Conservation (phyloP, 2,888 invertebrate genomes). For the Eudasyphora cyanicolor region DNA sequence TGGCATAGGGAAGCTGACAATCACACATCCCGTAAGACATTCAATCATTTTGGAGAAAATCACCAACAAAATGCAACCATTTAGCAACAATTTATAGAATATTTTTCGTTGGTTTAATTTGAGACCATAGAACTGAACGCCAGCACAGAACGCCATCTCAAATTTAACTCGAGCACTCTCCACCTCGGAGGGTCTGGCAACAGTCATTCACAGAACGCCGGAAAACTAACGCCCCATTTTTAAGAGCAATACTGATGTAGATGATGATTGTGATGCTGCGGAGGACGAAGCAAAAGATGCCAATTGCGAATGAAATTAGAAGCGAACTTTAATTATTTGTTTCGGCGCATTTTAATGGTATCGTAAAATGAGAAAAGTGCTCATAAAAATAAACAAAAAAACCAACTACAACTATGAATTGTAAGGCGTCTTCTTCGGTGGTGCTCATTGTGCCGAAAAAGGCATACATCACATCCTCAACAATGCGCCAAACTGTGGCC, state of each 20-base stretch:
- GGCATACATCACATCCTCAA: constrained; percentile 20
- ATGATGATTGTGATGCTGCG: not conserved
- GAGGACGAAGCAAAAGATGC: constrained; percentile 36
- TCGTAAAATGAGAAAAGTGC: constrained; percentile 71
- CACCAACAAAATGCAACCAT: constrained; percentile 73
- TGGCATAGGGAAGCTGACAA: not conserved
- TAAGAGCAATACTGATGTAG: constrained; percentile 26
- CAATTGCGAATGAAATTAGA: constrained; percentile 67
- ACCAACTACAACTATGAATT: constrained; percentile 60
- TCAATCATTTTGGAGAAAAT: constrained; percentile 55
- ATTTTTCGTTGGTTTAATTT: not conserved
- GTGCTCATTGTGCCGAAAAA: constrained; percentile 21
- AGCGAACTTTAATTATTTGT: constrained; percentile 73
- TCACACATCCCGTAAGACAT: not conserved
- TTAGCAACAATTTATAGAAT: constrained; percentile 74
- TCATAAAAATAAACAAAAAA: constrained; percentile 57
- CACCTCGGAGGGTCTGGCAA: no score
- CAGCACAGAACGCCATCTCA: constrained; percentile 66
- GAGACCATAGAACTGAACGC: not conserved
- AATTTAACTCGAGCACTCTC: constrained; percentile 37
- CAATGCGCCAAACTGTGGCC: constrained; percentile 35
- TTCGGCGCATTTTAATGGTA: constrained; percentile 73
- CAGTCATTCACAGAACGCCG: not conserved
- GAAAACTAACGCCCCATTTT: constrained; percentile 47
- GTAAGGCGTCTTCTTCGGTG: constrained; percentile 60